phyloP scores from a whole-genome alignment of 2,797 vertebrate genomes.

The Sebastes matsubarae region DNA sequence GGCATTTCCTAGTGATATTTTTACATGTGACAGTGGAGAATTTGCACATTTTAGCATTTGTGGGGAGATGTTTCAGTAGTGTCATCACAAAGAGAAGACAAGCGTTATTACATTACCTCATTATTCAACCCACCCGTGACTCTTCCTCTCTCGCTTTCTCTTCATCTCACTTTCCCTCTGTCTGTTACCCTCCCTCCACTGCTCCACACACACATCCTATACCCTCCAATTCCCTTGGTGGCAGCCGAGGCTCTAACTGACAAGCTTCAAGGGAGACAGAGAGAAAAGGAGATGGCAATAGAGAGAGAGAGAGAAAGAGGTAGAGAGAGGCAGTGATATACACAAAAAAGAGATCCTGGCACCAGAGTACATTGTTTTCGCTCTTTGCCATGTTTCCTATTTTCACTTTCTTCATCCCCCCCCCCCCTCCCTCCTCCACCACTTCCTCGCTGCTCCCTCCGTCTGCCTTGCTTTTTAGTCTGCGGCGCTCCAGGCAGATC shows the following conservation, averaged over 20 bases:
- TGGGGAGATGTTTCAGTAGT: constrained; percentile 42
- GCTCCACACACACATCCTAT: constrained; percentile 61
- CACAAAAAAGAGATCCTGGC: constrained; percentile 53
- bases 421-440: constrained; percentile 17
- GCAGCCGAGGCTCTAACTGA: constrained; percentile 64
- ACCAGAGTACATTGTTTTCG: constrained; percentile 70
- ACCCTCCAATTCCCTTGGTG: constrained; percentile 70
- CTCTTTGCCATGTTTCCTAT: constrained; percentile 71
- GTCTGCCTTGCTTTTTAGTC: constrained; percentile 73
- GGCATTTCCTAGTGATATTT: constrained; percentile 1
- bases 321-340: constrained; percentile 50
- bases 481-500: constrained; percentile 76
- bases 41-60: constrained; percentile 49
- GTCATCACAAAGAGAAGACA: constrained; percentile 60
- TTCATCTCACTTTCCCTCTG: constrained; percentile 39
- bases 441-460: constrained; percentile 48
- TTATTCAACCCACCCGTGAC: constrained; percentile 64
- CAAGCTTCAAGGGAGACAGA: constrained; percentile 73
- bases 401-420: constrained; percentile 61
- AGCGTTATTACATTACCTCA: constrained; percentile 64
- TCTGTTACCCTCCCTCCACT: constrained; percentile 45
- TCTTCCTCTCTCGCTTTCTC: constrained; percentile 23
- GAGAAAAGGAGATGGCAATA: constrained; percentile 41
- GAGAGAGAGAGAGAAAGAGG: constrained; percentile 12
- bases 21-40: constrained; percentile 24